Evolutionary conservation across 2,113 vertebrate species (phyloP).

Genomic region (Setophaga coronata): DNA sequence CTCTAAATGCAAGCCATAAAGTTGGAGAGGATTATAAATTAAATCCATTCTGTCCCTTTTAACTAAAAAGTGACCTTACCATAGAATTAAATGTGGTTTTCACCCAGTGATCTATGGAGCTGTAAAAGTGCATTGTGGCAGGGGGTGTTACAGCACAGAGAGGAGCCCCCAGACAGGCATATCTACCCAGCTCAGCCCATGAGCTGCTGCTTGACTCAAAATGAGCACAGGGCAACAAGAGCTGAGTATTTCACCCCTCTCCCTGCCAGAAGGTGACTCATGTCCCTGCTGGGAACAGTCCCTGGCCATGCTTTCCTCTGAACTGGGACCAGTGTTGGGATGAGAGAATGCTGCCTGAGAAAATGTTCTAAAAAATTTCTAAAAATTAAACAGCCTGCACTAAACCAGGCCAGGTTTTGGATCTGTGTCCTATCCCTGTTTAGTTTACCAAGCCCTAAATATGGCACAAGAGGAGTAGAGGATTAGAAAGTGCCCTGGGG

Average conservation of each 20-base stretch:
- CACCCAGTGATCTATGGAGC: constrained; percentile 41
- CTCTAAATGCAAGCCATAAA: constrained; percentile 61
- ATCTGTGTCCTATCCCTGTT: not conserved
- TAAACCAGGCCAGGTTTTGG: not conserved
- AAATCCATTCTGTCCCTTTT: constrained; percentile 58
- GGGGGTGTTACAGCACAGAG: not conserved
- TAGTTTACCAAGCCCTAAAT: not conserved
- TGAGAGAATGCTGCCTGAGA: not conserved
- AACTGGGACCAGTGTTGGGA: not conserved
- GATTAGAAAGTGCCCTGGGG: not conserved
- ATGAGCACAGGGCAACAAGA: not conserved
- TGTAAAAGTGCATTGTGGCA: constrained; percentile 23
- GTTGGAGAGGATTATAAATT: constrained; percentile 67
- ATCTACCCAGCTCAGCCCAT: not conserved
- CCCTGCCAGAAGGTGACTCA: not conserved
- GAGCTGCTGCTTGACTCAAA: not conserved
- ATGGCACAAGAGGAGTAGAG: fast-evolving
- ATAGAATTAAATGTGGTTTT: constrained; percentile 53
- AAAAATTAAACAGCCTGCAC: not conserved
- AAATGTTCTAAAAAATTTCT: not conserved
- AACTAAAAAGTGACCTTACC: constrained; percentile 67
- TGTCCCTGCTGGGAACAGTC: not conserved
- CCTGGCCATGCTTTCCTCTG: not conserved
- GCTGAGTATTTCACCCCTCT: not conserved
- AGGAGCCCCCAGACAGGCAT: not conserved